Evolutionary conservation across 2,113 vertebrate genomes (phyloP).

Genomic region (Cervus canadensis): DNA sequence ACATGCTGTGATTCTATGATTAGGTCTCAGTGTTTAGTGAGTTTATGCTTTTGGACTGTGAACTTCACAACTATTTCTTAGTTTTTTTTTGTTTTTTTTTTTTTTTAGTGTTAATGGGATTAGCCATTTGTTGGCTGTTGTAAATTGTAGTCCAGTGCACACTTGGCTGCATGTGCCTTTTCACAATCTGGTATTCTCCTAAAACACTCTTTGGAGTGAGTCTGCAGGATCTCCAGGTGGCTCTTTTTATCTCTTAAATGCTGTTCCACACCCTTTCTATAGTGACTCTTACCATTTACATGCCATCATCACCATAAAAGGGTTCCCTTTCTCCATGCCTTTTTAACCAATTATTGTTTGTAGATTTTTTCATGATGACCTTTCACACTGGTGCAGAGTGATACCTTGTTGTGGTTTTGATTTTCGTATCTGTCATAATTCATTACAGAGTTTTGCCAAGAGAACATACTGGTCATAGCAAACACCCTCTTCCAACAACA

Average conservation of each 20-base stretch:
- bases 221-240: neutral
- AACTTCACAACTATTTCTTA: neutral
- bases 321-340: neutral
- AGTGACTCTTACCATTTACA: neutral
- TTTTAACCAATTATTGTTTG: neutral
- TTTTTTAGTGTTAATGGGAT: neutral
- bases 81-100: too few relatives aligned
- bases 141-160: neutral
- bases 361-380: neutral
- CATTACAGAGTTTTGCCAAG: neutral
- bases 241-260: neutral
- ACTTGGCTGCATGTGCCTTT: neutral
- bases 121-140: neutral
- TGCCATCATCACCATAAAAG: neutral
- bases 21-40: neutral
- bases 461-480: neutral
- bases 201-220: neutral
- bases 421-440: neutral
- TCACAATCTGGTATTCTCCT: neutral
- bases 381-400: neutral
- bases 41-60: neutral
- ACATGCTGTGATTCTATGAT: neutral
- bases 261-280: neutral
- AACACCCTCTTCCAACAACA: neutral
- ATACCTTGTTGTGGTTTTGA: neutral